Evolutionary conservation across 1,140 invertebrate genomes (phyloP), one percentile per base, ranked within the genome.

Genomic region (Oncopeltus fasciatus): DNA sequence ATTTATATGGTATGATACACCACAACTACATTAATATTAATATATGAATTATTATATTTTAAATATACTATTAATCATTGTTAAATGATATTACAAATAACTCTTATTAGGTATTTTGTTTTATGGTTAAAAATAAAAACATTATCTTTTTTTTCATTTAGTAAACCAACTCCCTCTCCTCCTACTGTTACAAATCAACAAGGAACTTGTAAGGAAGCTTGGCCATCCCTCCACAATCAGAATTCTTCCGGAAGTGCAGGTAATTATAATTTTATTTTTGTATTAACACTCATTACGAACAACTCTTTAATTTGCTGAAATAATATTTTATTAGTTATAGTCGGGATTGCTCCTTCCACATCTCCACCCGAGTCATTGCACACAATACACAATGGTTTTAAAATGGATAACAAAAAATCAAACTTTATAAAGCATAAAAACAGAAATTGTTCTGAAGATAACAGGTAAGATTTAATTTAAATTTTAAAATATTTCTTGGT

Each of bases 191-290:
- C 72, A 65, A 72, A 18, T n/a, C 21, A 33, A 24, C 61, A 65
- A 58, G 43, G 26, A 57, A 24, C 60, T 73, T 67, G 72, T 74
- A 82, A 86, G 73, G 85, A 87, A 72, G 83, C 84, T 62, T 86
- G 84, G 84, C 84, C 84, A 60, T 78, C 77, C 72, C 75, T 79
- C 67, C 76, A 77, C 72, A 20, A 31, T 20, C 46, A 65, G 24
- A 59, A 64, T 46, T 59, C 59, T 58, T 59, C 57, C 8, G 16
- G n/a, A 29, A n/a, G 12, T 29, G 51, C 27, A 21, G 1, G 21
- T 29, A 27, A 56, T 24, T 24, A 26, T 1, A 56, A 38, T 21
- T 31, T n/a, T 33, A 31, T 38, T 59, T 12, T 1, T 33, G 21
- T 47, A 2, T 43, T 44, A 14, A 26, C n/a, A n/a, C n/a, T n/a